Evolutionary conservation across 2,888 invertebrate genomes (phyloP).

Genomic region (Sinodicranocentrus sp.): DNA sequence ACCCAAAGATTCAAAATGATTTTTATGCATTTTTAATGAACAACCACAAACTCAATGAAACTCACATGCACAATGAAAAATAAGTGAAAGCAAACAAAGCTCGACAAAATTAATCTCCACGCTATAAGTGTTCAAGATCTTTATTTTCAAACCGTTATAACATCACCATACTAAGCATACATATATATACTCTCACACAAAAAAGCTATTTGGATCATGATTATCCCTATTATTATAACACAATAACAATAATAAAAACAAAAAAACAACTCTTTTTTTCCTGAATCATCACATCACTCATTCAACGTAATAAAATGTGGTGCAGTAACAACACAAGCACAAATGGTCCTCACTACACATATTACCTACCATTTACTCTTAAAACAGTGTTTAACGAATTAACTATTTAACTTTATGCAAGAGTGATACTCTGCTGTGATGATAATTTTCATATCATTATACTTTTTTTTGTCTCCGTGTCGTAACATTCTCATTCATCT

Average conservation of each 20-base stretch:
- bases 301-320: background rate
- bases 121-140: constrained; percentile 66
- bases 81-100: too few relatives aligned
- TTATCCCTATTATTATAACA: constrained; percentile 25
- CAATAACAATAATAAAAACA: constrained; percentile 26
- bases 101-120: constrained; percentile 65
- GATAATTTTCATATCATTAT: background rate
- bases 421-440: background rate
- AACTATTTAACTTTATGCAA: too few relatives aligned
- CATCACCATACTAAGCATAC: constrained; percentile 62
- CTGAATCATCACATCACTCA: background rate
- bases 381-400: too few relatives aligned
- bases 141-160: constrained; percentile 67
- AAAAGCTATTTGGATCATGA: constrained; percentile 32
- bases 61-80: too few relatives aligned
- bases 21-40: too few relatives aligned
- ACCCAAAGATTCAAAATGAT: too few relatives aligned
- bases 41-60: too few relatives aligned
- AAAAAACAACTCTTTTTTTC: background rate
- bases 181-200: constrained; percentile 61
- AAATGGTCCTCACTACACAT: too few relatives aligned
- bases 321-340: constrained; percentile 1
- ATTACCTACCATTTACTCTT: too few relatives aligned
- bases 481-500: background rate
- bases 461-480: background rate